Evolutionary conservation across 2,888 invertebrate species (phyloP).

Genomic region (Eledone cirrhosa): DNA sequence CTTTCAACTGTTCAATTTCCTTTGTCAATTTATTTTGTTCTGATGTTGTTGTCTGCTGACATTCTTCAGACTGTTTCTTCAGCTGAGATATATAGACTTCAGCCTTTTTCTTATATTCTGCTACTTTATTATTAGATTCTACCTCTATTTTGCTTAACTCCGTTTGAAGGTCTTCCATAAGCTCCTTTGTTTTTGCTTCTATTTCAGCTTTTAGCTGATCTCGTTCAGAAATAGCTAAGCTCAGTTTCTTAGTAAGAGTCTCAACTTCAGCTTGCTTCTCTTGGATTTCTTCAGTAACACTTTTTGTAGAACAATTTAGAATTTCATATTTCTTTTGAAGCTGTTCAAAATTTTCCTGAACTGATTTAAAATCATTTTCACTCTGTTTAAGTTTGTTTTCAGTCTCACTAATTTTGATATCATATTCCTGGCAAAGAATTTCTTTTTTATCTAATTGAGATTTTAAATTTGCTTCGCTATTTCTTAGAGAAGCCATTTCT

Average conservation of each 20-base stretch:
- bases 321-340: background rate
- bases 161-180: conserved; percentile 37
- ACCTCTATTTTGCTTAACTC: conserved; percentile 46
- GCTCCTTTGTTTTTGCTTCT: conserved; percentile 33
- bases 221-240: background rate
- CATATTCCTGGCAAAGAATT: conserved; percentile 31
- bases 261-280: conserved; percentile 11
- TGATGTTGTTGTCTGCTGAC: conserved; percentile 43
- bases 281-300: conserved; percentile 17
- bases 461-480: conserved; percentile 18
- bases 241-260: conserved; percentile 7
- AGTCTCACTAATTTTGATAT: conserved; percentile 29
- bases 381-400: conserved; percentile 27
- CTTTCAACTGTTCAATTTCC: conserved; percentile 34
- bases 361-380: background rate
- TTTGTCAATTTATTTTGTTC: conserved; percentile 43
- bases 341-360: conserved; percentile 14
- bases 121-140: conserved; percentile 54
- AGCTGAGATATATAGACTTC: conserved; percentile 58
- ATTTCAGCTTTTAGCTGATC: conserved; percentile 27
- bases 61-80: conserved; percentile 56
- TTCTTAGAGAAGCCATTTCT: conserved; percentile 9
- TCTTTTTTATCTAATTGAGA: conserved; percentile 31
- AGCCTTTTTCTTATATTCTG: conserved; percentile 61
- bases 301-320: background rate